Percentiles rank a stretch among this genome's conserved stretches.
Evolutionary conservation across 2,113 vertebrate genomes (phyloP).

Genomic region (Steatornis caripensis): DNA sequence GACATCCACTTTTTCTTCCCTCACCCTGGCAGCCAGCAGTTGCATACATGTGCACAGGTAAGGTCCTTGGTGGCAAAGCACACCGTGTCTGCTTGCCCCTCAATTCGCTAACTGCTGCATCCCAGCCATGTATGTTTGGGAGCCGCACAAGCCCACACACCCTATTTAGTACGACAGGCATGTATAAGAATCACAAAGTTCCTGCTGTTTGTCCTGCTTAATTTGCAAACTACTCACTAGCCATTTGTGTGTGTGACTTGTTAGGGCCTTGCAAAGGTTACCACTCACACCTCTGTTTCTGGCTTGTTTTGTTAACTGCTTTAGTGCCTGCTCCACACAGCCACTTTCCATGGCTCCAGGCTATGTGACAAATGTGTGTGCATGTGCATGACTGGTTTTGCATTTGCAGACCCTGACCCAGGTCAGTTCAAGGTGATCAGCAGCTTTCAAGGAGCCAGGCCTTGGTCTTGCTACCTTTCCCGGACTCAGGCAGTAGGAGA

Average conservation of each 20-base stretch:
- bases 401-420: neutral
- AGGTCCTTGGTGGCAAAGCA: neutral
- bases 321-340: neutral
- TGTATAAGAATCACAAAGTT: neutral
- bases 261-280: neutral
- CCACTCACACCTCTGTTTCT: neutral
- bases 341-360: neutral
- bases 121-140: neutral
- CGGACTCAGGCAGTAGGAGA: neutral
- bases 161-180: neutral
- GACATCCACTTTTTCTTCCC: constrained; percentile 53
- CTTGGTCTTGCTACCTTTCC: neutral
- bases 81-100: neutral
- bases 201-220: neutral
- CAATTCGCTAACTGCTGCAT: neutral
- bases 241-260: neutral
- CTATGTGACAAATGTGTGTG: neutral
- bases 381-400: neutral
- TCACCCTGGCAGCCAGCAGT: constrained; percentile 15
- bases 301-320: neutral
- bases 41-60: neutral
- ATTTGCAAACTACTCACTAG: neutral
- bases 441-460: neutral
- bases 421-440: neutral
- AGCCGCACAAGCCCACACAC: neutral